These are phyloP conservation scores for Phaethon lepturus DNA, from an alignment of 2,113 vertebrate species.

Conservation along the genomic window DNA sequence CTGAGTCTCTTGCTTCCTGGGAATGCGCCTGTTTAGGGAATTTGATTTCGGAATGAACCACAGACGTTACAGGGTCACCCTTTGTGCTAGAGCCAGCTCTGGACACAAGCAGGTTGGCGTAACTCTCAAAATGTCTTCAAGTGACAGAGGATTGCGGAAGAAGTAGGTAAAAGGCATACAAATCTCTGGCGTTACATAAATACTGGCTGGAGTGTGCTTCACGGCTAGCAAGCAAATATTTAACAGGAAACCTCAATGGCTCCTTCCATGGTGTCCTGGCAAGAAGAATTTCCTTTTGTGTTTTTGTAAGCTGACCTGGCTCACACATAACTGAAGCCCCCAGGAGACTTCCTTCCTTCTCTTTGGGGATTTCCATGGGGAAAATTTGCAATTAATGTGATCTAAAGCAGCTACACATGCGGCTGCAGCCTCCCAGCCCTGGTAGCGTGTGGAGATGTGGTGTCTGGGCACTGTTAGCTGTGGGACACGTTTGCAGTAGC, in stretches of 20 bases:
- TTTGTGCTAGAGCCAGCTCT: background rate
- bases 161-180: background rate
- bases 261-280: background rate
- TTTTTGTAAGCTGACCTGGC: background rate
- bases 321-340: background rate
- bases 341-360: background rate
- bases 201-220: background rate
- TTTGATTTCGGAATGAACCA: background rate
- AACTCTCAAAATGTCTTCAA: background rate
- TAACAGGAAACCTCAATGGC: background rate
- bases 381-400: background rate
- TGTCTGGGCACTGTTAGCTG: background rate
- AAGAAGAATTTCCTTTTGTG: slow-evolving; percentile 7
- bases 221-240: background rate
- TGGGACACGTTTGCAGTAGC: background rate
- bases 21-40: background rate
- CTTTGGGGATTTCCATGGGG: background rate
- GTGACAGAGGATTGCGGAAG: background rate
- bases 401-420: background rate
- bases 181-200: background rate
- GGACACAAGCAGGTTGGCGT: background rate
- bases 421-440: background rate
- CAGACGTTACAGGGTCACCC: background rate
- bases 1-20: background rate
- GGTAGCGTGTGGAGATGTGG: background rate